These are phyloP conservation scores for Ceramica pisi DNA, from an alignment of 2,888 invertebrate species.

Conservation along the genomic window DNA sequence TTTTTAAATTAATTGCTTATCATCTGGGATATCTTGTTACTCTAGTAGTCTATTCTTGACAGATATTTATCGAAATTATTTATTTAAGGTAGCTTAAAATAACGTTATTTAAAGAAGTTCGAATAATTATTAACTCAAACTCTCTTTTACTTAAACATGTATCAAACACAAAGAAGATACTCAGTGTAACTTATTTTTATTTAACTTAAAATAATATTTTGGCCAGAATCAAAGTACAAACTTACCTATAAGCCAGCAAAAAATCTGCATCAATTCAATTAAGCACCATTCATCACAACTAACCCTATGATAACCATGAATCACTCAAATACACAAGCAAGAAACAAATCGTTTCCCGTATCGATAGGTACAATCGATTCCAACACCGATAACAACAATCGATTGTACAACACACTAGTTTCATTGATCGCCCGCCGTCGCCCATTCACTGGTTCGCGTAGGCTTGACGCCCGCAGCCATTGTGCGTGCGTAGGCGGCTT, in stretches of 20 bases:
- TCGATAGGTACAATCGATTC: constrained; percentile 48
- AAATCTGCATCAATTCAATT: constrained; percentile 35
- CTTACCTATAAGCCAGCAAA: not conserved
- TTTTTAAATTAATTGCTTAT: constrained; percentile 16
- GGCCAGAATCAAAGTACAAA: not conserved
- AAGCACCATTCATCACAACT: constrained; percentile 27
- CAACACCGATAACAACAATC: constrained; percentile 50
- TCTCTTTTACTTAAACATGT: not conserved
- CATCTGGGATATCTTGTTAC: constrained; percentile 9
- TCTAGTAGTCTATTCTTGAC: not conserved
- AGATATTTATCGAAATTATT: not conserved
- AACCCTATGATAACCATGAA: constrained; percentile 30
- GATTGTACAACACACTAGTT: constrained; percentile 59
- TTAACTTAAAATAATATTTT: not conserved
- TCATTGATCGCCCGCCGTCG: constrained; percentile 68
- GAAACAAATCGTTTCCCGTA: constrained; percentile 49
- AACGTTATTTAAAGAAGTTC: not conserved
- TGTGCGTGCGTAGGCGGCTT: constrained; percentile 74
- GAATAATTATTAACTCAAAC: not conserved
- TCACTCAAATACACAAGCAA: constrained; percentile 27
- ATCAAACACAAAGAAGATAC: not conserved
- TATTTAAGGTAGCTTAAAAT: not conserved
- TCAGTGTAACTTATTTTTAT: not conserved
- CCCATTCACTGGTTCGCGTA: constrained; percentile 71
- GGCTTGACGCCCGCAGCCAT: constrained; percentile 73